Evolutionary conservation across 2,797 vertebrate species (phyloP).

Genomic region (Sandelia bainsii): DNA sequence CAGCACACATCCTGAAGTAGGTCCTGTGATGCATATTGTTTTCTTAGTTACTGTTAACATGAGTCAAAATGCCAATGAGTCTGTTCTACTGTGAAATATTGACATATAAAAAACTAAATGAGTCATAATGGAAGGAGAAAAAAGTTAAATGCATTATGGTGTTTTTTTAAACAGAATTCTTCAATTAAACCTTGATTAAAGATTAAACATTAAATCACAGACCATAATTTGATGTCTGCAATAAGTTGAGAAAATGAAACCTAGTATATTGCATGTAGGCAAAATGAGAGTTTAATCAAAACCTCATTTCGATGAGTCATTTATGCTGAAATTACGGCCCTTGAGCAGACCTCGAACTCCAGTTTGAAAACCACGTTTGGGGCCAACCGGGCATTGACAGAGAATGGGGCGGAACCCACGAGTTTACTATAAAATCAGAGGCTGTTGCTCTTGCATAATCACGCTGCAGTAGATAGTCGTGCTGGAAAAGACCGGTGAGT

Average conservation of each 20-base stretch:
- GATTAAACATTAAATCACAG: background rate
- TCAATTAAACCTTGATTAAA: background rate
- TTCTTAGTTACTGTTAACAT: constrained; percentile 9
- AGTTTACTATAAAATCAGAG: background rate
- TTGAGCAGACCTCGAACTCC: background rate
- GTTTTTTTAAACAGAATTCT: background rate
- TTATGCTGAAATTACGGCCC: background rate
- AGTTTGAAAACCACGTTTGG: background rate
- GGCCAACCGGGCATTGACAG: background rate
- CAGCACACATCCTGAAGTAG: background rate
- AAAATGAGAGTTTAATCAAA: background rate
- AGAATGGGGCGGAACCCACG: constrained; percentile 21
- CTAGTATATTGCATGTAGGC: too few species aligned
- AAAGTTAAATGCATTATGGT: too few species aligned
- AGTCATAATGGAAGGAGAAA: background rate
- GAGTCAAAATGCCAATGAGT: background rate
- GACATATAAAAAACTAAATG: background rate
- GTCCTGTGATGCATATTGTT: background rate
- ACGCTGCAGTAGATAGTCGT: background rate
- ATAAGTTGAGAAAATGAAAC: background rate
- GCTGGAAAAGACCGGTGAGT: background rate
- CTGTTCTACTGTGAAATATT: background rate
- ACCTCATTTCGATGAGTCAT: background rate
- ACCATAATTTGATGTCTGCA: background rate
- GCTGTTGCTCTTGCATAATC: background rate